Percentiles rank a stretch among this genome's conserved stretches.
Evolutionary conservation across 2,888 invertebrate genomes (phyloP).

Genomic region (Ellobium chinense): DNA sequence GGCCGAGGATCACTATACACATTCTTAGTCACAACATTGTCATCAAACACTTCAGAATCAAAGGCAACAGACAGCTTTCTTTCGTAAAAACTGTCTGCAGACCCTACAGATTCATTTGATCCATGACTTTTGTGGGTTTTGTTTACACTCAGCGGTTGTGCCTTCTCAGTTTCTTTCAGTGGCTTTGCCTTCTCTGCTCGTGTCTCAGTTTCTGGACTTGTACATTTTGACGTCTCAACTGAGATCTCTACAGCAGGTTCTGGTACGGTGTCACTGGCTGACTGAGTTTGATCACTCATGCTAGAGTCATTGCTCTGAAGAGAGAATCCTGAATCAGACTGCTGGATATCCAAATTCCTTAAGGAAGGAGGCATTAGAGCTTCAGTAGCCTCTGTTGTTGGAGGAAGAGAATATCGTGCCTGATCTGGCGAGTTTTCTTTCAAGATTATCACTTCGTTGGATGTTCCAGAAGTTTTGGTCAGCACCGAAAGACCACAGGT

Average conservation of each 20-base stretch:
- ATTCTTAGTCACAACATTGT: slow-evolving; percentile 91
- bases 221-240: background rate
- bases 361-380: slow-evolving; percentile 13
- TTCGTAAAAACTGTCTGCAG: slow-evolving; percentile 67
- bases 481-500: background rate
- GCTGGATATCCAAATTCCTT: slow-evolving; percentile 56
- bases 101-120: slow-evolving; percentile 50
- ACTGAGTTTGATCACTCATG: background rate
- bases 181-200: background rate
- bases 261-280: slow-evolving; percentile 34
- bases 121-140: background rate
- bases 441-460: background rate
- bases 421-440: background rate
- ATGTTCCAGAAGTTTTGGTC: background rate
- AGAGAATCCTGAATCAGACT: slow-evolving; percentile 68
- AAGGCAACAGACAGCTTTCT: slow-evolving; percentile 78
- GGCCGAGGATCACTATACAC: slow-evolving; percentile 52
- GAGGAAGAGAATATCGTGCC: slow-evolving; percentile 29
- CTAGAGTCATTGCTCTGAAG: slow-evolving; percentile 58
- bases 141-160: background rate
- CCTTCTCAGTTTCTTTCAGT: background rate
- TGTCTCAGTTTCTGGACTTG: background rate
- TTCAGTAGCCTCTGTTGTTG: background rate
- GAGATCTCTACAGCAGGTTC: slow-evolving; percentile 2
- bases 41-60: slow-evolving; percentile 85